A percentile compares a stretch with the other conserved stretches of the same genome.
Evolutionary conservation across 2,797 vertebrate genomes (phyloP).

Genomic region (Lepus oiostolus): DNA sequence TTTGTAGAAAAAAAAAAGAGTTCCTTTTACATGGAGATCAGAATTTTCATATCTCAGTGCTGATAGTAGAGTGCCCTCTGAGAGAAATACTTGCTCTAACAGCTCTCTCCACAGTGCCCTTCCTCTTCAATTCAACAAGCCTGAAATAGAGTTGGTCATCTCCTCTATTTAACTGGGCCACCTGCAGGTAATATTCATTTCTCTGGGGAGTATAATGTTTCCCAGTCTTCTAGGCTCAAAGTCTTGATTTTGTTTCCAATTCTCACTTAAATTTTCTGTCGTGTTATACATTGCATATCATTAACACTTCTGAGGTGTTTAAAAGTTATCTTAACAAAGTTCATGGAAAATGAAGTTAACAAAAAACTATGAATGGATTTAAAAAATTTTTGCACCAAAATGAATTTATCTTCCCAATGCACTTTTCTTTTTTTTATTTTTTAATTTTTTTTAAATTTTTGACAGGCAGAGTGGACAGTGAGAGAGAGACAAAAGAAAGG

Average conservation of each 20-base stretch:
- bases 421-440: too few relatives aligned
- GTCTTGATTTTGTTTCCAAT: not conserved
- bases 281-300: not conserved
- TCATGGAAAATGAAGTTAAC: too few relatives aligned
- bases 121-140: not conserved
- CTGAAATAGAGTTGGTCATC: not conserved
- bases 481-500: too few relatives aligned
- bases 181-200: not conserved
- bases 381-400: too few relatives aligned
- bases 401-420: too few relatives aligned
- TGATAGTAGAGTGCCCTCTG: not conserved
- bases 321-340: too few relatives aligned
- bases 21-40: not conserved
- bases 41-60: not conserved
- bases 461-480: too few relatives aligned
- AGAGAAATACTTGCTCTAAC: not conserved
- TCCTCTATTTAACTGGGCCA: not conserved
- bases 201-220: not conserved
- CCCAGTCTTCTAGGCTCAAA: not conserved
- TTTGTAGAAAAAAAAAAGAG: not conserved
- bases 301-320: not conserved
- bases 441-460: too few relatives aligned
- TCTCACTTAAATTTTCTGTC: conserved; percentile 20
- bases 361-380: too few relatives aligned
- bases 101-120: not conserved